These are phyloP conservation scores for Aricia agestis DNA, from an alignment of 1,140 invertebrate genomes.

Conservation along the genomic window DNA sequence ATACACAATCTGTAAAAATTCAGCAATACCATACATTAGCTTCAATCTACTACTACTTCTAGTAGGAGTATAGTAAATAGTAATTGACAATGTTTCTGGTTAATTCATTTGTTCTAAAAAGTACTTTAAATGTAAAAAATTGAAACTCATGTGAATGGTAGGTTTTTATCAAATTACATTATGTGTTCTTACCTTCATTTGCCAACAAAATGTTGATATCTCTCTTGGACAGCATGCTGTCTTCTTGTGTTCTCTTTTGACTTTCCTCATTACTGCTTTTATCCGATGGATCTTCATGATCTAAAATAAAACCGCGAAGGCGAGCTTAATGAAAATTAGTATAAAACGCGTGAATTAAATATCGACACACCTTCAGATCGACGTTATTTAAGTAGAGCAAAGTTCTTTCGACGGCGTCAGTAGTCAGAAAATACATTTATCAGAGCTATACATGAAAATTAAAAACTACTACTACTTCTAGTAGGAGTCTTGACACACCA, in stretches of 20 bases:
- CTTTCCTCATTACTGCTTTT: neutral
- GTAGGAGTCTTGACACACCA: too few species aligned
- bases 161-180: neutral
- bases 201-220: slow-evolving; percentile 39
- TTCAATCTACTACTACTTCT: too few species aligned
- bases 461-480: too few species aligned
- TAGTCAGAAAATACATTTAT: too few species aligned
- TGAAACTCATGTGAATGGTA: too few species aligned
- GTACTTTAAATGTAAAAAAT: too few species aligned
- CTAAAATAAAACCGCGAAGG: slow-evolving; percentile 6
- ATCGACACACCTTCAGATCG: slow-evolving; percentile 34
- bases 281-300: neutral
- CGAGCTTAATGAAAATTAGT: slow-evolving; percentile 51
- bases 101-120: too few species aligned
- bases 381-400: slow-evolving; percentile 49
- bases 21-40: too few species aligned
- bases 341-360: slow-evolving; percentile 56
- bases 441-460: too few species aligned
- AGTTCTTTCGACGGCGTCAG: slow-evolving; percentile 38
- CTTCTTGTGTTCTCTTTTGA: slow-evolving; percentile 11
- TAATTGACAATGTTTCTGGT: too few species aligned
- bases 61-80: too few species aligned
- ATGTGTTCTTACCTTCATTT: slow-evolving; percentile 39
- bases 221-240: slow-evolving; percentile 5
- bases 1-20: too few species aligned